phyloP scores from a whole-genome alignment of 23 tunicate genomes.

The Ciona savignyi region DNA sequence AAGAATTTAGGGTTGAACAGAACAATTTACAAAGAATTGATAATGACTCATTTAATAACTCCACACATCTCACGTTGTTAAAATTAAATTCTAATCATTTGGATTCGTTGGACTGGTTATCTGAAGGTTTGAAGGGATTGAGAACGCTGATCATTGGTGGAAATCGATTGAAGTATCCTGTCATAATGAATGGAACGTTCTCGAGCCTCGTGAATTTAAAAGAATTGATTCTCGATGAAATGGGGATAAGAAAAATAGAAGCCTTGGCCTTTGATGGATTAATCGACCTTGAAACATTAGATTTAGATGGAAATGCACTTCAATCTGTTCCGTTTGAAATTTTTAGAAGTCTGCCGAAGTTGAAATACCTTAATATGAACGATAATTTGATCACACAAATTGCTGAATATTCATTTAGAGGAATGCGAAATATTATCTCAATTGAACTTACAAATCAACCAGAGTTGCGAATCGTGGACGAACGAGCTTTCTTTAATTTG shows the following conservation, averaged over 20 bases:
- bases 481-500: constrained; percentile 12
- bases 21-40: background rate
- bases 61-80: background rate
- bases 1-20: background rate
- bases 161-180: background rate
- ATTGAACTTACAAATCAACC: constrained; percentile 14
- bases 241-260: constrained; percentile 3
- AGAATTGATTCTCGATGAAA: constrained; percentile 8
- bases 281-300: background rate
- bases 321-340: constrained; percentile 1
- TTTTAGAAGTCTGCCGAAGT: background rate
- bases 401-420: background rate
- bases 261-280: constrained; percentile 13
- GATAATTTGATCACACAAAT: constrained; percentile 11
- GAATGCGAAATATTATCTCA: background rate
- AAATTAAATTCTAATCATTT: constrained; percentile 8
- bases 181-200: background rate
- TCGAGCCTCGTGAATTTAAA: background rate
- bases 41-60: background rate
- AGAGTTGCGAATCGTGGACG: constrained; percentile 9
- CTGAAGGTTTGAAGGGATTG: background rate
- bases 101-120: constrained; percentile 9
- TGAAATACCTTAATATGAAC: constrained; percentile 13
- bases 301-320: constrained; percentile 12
- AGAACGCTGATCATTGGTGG: constrained; percentile 10